A percentile compares a stretch with the other conserved stretches of the same genome.
Conservation (phyloP, 1,140 invertebrate species). For the Scaptomyza montana region DNA sequence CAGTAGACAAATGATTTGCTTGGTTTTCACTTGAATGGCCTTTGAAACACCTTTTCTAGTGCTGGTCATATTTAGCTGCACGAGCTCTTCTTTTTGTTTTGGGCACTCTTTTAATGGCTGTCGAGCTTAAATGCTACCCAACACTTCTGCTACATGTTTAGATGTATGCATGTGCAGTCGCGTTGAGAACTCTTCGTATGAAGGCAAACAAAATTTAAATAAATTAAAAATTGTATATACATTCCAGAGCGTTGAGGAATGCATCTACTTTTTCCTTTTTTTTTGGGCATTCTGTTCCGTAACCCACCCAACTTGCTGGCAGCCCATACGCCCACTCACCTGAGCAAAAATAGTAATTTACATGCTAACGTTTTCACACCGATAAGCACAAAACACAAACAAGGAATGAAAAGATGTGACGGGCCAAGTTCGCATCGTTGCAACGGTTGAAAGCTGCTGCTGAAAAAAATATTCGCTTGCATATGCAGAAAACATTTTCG, state of each 20-base stretch:
- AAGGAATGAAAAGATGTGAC: constrained; percentile 18
- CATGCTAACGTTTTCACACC: constrained; percentile 62
- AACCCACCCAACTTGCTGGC: not conserved
- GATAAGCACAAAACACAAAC: constrained; percentile 57
- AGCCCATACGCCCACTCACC: not conserved
- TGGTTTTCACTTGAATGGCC: not conserved
- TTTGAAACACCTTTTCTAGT: not conserved
- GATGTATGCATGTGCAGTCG: constrained; percentile 17
- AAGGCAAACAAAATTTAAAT: constrained; percentile 25
- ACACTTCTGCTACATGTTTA: not conserved
- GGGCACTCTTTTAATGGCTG: constrained; percentile 13
- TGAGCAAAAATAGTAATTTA: constrained; percentile 59
- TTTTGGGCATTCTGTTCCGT: not conserved
- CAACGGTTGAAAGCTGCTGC: constrained; percentile 20
- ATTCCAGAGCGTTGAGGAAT: not conserved
- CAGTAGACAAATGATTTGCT: not conserved
- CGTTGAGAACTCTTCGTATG: not conserved
- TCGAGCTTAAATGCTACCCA: constrained; percentile 1
- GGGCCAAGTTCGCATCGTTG: constrained; percentile 33
- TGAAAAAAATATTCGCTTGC: constrained; percentile 58
- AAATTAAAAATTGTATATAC: constrained; percentile 38
- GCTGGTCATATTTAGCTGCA: constrained; percentile 9
- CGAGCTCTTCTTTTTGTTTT: not conserved
- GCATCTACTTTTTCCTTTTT: constrained; percentile 10
- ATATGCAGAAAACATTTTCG: constrained; percentile 52